phyloP scores from a whole-genome alignment of 92 coral and sea anemone genomes.

The Desmophyllum pertusum region DNA sequence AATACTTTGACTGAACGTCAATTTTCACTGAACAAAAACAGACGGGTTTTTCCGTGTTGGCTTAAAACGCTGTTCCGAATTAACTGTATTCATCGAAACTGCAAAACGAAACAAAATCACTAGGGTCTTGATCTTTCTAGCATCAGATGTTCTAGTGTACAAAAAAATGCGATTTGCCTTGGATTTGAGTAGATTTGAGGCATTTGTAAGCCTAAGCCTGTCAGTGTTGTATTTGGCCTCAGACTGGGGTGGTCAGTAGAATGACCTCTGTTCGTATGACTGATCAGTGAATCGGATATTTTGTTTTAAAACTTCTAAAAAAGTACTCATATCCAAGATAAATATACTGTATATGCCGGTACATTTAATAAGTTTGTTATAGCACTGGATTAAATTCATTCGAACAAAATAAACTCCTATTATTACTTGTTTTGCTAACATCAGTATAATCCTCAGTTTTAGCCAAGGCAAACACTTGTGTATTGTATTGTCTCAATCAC shows the following conservation, averaged over 20 bases:
- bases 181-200: not conserved
- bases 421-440: no score
- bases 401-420: not conserved
- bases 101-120: not conserved
- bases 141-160: not conserved
- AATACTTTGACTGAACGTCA: not conserved
- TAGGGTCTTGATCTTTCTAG: not conserved
- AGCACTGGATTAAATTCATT: not conserved
- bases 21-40: not conserved
- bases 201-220: not conserved
- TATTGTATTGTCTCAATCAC: not conserved
- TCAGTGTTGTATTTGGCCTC: not conserved
- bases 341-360: not conserved
- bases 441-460: not conserved
- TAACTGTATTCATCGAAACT: not conserved
- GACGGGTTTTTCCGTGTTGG: not conserved
- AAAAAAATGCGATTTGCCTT: not conserved
- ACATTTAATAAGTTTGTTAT: not conserved
- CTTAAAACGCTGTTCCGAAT: not conserved
- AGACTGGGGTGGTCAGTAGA: not conserved
- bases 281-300: not conserved
- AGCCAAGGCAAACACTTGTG: not conserved
- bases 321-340: not conserved
- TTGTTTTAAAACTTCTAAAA: not conserved
- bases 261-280: not conserved